Base-by-base conservation (phyloP, 2,797 vertebrate species). In the Enoplosus armatus region DNA sequence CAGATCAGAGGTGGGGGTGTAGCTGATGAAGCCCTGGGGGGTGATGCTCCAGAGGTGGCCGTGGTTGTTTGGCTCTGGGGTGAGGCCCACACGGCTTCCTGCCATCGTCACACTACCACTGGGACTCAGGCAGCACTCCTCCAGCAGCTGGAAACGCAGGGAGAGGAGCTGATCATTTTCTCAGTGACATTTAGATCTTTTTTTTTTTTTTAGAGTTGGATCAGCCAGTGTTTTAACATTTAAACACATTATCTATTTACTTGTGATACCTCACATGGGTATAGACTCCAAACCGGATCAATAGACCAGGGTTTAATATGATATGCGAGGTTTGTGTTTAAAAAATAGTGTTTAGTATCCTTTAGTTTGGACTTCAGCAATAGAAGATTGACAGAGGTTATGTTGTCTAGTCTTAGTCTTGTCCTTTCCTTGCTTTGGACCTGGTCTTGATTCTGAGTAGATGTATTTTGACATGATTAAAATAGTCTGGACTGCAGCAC, bases 41-140 rank as follows among this genome's bases (percentile, higher is more conserved):
- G 94, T 95, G 93, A 99, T 92, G 82, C 91, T 97, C 98, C 98
- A 99, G 59, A 95, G 94, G 64, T 96, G 96, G 75, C 89, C 92
- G 9, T 95, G 93, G 6, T 89, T 87, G 2, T 90, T 94, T 5
- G 91, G 90, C 53, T 96, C 95, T 0, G 96, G 91, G 3, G 90
- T 94, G 60, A 98, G 92, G 58, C 97, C 96, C 0, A 97, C 85
- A 7, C 98, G 96, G 39, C 96, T 95, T 61, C 98, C 97, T 2
- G 96, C 93, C 22, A 97, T 97, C 15, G 95, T 94, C 8, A 97
- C 89, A 39, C 94, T 97, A 61, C 96, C 95, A 22, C 93, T 95
- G 50, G 96, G 96, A 1, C 95, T 91, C 90, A 99, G 89, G 87
- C 96, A 97, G 90, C 96, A 98, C 66, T 97, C 96, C 79, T 99